A percentile compares a stretch with the other conserved stretches of the same genome.
Conservation (phyloP, 2,797 vertebrate species). For the Podarcis siculus region DNA sequence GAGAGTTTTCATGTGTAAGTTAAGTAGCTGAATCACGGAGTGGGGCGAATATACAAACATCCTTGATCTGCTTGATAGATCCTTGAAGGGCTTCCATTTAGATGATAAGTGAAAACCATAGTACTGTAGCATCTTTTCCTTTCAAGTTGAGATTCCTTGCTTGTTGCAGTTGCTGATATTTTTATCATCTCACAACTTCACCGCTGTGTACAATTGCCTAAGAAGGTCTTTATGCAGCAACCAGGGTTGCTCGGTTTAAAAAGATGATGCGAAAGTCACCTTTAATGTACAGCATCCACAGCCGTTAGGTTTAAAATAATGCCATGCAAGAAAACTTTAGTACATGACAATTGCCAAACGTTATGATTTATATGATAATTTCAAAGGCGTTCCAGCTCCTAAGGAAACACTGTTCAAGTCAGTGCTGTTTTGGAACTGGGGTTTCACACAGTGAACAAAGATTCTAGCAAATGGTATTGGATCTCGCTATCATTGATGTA, state of each 20-base stretch:
- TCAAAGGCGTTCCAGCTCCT: too few relatives aligned
- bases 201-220: background rate
- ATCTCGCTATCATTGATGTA: background rate
- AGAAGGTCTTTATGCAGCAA: background rate
- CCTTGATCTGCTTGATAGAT: too few relatives aligned
- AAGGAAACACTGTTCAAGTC: too few relatives aligned
- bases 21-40: background rate
- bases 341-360: too few relatives aligned
- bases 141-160: background rate
- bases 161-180: background rate
- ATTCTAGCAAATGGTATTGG: background rate
- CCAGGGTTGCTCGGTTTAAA: background rate
- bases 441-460: background rate
- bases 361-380: too few relatives aligned
- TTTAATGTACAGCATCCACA: background rate
- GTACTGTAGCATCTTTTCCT: background rate
- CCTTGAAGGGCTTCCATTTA: background rate
- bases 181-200: background rate
- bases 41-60: background rate
- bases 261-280: background rate
- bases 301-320: background rate
- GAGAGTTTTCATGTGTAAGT: background rate
- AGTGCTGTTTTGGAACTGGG: background rate
- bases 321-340: too few relatives aligned
- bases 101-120: background rate